Percentiles rank a stretch among this genome's conserved stretches.
These are phyloP conservation scores for Lethocerus indicus DNA, from an alignment of 1,140 invertebrate species.

Conservation along the genomic window DNA sequence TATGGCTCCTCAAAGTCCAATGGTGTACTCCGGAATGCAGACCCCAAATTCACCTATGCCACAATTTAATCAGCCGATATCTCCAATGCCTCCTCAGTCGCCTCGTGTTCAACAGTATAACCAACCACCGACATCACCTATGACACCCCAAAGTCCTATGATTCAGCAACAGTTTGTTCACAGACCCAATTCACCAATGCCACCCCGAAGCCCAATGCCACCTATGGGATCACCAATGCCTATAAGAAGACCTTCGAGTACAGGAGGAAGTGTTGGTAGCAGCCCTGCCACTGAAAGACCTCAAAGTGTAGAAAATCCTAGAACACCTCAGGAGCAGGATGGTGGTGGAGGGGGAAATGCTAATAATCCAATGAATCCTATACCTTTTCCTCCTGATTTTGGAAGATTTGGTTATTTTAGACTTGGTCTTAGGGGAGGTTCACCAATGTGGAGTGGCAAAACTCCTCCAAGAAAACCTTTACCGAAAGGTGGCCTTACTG, in stretches of 20 bases:
- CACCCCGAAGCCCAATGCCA: conserved; percentile 31
- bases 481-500: conserved; percentile 1
- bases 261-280: conserved; percentile 25
- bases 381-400: conserved; percentile 26
- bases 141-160: conserved; percentile 39
- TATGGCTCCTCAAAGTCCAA: conserved; percentile 15
- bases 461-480: conserved; percentile 21
- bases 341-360: conserved; percentile 26
- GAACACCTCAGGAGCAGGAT: conserved; percentile 24
- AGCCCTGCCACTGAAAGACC: conserved; percentile 35
- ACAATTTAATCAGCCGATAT: conserved; percentile 25
- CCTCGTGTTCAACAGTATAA: conserved; percentile 20
- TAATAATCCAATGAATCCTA: conserved; percentile 30
- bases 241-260: conserved; percentile 31
- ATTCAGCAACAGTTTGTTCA: conserved; percentile 23
- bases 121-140: conserved; percentile 41
- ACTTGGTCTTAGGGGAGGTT: conserved; percentile 48
- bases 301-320: conserved; percentile 36
- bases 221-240: conserved; percentile 38
- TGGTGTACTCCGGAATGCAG: conserved; percentile 15
- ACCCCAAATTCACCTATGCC: conserved; percentile 29
- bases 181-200: conserved; percentile 27
- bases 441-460: conserved; percentile 41
- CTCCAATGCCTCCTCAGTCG: conserved; percentile 24
- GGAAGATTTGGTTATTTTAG: conserved; percentile 35